Conservation (phyloP, 2,888 invertebrate genomes). For the Mythimna pallens region DNA sequence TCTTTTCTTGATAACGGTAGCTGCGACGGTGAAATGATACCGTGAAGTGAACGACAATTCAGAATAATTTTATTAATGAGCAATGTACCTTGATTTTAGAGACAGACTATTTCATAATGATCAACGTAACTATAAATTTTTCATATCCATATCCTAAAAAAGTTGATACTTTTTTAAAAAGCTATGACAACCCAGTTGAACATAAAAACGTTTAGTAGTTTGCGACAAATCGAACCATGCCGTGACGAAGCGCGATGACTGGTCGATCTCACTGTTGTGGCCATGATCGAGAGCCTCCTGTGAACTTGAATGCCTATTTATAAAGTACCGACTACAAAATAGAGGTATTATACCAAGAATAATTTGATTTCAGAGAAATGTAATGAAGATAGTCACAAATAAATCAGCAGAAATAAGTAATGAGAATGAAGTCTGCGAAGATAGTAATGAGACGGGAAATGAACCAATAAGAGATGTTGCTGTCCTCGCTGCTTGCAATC, state of each 20-base stretch:
- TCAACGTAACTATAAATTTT: constrained; percentile 4
- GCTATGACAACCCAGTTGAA: constrained; percentile 40
- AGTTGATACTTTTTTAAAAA: constrained; percentile 31
- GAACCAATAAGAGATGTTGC: constrained; percentile 47
- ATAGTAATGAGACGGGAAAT: constrained; percentile 51
- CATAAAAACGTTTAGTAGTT: constrained; percentile 56
- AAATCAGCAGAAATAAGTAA: constrained; percentile 18
- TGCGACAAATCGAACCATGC: constrained; percentile 77
- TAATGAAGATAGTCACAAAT: constrained; percentile 27
- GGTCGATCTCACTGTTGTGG: constrained; percentile 74
- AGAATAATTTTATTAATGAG: background rate
- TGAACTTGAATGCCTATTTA: constrained; percentile 39
- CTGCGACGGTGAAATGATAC: background rate
- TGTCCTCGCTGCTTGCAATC: constrained; percentile 39
- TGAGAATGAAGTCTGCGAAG: constrained; percentile 23
- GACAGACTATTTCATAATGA: too few relatives aligned
- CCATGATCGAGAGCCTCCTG: constrained; percentile 62
- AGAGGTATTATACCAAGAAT: constrained; percentile 5
- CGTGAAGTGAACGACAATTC: background rate
- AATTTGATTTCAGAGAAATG: constrained; percentile 17
- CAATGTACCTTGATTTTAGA: background rate
- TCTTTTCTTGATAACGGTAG: too few relatives aligned
- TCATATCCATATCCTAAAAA: constrained; percentile 3
- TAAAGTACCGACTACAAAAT: constrained; percentile 26
- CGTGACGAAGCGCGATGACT: constrained; percentile 77